Evolutionary conservation across 2,113 vertebrate species (phyloP).

Genomic region (Fregata magnificens): DNA sequence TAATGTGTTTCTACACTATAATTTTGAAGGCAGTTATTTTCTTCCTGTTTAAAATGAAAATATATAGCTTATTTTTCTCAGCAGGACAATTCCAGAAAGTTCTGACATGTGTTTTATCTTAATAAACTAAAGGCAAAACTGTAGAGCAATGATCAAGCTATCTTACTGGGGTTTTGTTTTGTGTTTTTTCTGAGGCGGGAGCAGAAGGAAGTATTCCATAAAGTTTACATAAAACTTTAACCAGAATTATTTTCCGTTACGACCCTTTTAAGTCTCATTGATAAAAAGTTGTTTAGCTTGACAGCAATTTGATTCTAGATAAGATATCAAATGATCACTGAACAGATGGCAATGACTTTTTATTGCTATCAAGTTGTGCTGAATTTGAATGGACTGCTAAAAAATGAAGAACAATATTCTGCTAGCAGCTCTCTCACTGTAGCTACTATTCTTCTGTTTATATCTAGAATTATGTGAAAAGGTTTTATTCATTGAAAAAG

Average conservation of each 20-base stretch:
- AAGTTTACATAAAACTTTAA: not conserved
- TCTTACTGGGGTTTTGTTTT: not conserved
- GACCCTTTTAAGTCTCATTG: not conserved
- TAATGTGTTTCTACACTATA: not conserved
- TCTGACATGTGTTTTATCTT: not conserved
- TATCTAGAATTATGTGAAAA: not conserved
- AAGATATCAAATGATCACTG: not conserved
- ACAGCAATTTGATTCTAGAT: not conserved
- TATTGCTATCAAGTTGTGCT: not conserved
- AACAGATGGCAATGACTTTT: not conserved
- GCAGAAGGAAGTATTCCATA: not conserved
- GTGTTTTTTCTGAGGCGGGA: not conserved
- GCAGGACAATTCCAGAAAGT: not conserved
- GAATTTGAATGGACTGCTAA: not conserved
- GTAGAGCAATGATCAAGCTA: not conserved
- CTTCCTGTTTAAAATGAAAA: not conserved
- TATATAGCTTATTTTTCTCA: not conserved
- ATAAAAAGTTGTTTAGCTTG: not conserved
- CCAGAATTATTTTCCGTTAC: not conserved
- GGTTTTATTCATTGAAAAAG: not conserved
- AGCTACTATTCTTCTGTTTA: not conserved
- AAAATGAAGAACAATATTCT: not conserved
- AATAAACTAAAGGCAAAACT: not conserved
- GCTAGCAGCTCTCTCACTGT: not conserved
- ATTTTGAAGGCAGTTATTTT: not conserved